Percentiles rank a stretch among this genome's conserved stretches.
Conservation (phyloP, 2,888 invertebrate genomes). For the Oxycera nigricornis region DNA sequence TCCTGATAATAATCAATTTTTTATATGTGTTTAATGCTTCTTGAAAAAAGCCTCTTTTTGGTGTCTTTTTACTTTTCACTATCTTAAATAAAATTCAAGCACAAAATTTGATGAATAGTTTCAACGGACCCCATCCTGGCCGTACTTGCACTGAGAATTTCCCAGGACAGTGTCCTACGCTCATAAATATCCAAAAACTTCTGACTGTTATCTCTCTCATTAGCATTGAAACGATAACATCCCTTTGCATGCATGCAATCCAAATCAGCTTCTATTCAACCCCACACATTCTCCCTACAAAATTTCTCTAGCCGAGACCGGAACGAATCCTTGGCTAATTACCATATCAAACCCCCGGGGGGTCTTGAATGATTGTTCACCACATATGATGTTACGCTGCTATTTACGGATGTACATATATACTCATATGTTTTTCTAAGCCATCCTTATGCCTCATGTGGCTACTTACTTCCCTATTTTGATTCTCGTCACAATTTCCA, state of each 20-base stretch:
- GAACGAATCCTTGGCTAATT: constrained; percentile 13
- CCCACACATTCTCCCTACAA: not conserved
- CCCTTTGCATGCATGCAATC: not conserved
- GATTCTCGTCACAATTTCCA: not conserved
- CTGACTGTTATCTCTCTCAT: constrained; percentile 20
- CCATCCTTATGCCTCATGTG: not conserved
- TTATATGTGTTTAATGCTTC: too few relatives aligned
- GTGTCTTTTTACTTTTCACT: too few relatives aligned
- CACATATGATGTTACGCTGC: too few relatives aligned
- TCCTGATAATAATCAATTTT: too few relatives aligned
- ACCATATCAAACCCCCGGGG: constrained; percentile 1
- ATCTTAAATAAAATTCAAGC: too few relatives aligned
- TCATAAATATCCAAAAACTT: not conserved
- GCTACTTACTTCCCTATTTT: not conserved
- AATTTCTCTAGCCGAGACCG: not conserved
- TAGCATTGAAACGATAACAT: constrained; percentile 18
- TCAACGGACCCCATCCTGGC: too few relatives aligned
- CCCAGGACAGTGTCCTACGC: too few relatives aligned
- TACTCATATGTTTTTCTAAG: too few relatives aligned
- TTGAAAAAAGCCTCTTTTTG: too few relatives aligned
- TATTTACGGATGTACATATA: too few relatives aligned
- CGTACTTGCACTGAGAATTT: too few relatives aligned
- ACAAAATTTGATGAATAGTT: too few relatives aligned
- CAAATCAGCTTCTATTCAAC: not conserved
- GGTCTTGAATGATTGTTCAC: not conserved